These are phyloP conservation scores for Ploceus nigricollis DNA, from an alignment of 2,113 vertebrate genomes.

Conservation along the genomic window DNA sequence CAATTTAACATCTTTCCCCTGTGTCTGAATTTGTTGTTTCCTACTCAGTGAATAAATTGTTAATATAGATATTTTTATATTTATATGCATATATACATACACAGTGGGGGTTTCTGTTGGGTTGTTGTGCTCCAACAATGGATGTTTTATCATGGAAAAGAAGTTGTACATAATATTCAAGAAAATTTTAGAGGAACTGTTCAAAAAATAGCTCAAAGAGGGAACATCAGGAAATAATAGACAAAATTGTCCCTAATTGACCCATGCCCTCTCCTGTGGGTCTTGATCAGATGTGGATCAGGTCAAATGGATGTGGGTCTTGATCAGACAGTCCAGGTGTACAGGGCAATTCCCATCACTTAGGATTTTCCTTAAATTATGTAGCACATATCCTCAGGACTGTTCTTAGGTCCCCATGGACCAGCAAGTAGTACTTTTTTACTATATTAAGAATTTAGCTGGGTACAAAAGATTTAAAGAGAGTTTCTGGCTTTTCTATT, in stretches of 20 bases:
- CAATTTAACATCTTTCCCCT: constrained; percentile 10
- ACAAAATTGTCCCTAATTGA: neutral
- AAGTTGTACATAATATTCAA: neutral
- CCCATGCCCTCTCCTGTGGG: neutral
- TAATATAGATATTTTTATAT: neutral
- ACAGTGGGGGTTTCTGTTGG: neutral
- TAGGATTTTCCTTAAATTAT: neutral
- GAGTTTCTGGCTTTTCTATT: neutral
- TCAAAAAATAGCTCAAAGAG: neutral
- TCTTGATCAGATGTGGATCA: neutral
- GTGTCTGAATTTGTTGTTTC: neutral
- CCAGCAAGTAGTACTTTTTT: neutral
- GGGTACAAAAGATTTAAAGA: neutral
- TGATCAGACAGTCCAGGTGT: neutral
- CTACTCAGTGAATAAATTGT: neutral
- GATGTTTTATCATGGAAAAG: neutral
- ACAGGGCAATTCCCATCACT: neutral
- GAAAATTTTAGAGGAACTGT: neutral
- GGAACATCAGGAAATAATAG: neutral
- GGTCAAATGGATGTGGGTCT: neutral
- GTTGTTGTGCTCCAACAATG: neutral
- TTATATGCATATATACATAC: neutral
- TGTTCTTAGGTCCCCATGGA: neutral
- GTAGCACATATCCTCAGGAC: neutral
- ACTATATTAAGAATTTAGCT: neutral